Evolutionary conservation across 1,140 invertebrate species (phyloP).

Genomic region (Alviniconcha marisindica): DNA sequence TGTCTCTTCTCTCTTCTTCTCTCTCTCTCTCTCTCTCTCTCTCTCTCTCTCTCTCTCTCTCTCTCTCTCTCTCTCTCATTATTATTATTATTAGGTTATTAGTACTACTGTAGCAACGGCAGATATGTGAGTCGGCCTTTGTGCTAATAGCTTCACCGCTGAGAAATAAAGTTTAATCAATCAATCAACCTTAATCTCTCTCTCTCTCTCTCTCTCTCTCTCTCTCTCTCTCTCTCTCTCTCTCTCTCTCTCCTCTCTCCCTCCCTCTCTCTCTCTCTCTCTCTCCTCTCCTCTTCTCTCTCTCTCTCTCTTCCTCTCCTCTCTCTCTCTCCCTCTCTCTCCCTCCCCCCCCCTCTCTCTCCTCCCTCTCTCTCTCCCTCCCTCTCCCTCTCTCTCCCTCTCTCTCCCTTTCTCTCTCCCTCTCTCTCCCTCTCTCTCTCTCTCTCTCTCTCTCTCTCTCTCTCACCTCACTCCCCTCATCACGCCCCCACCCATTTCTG

Average conservation of each 20-base stretch:
- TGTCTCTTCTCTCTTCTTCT: background rate
- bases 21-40: conserved; percentile 35
- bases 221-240: conserved; percentile 19
- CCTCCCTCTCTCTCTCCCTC: background rate
- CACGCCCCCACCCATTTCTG: conserved; percentile 9
- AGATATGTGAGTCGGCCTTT: no score
- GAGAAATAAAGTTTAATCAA: no score
- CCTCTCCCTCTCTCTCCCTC: background rate
- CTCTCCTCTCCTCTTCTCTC: background rate
- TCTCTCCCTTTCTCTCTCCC: background rate
- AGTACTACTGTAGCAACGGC: no score
- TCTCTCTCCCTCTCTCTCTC: background rate
- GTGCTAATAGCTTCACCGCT: no score
- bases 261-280: background rate
- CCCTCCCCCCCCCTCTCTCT: background rate
- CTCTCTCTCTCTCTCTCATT: conserved; percentile 34
- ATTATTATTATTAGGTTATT: no score
- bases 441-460: background rate
- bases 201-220: conserved; percentile 14
- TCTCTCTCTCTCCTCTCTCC: no score
- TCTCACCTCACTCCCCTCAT: background rate
- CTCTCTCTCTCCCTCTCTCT: background rate
- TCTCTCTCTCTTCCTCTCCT: background rate
- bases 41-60: conserved; percentile 37
- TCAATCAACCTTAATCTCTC: background rate